Base-by-base conservation (phyloP, 1,140 invertebrate species). In the Polypedilum vanderplanki region DNA sequence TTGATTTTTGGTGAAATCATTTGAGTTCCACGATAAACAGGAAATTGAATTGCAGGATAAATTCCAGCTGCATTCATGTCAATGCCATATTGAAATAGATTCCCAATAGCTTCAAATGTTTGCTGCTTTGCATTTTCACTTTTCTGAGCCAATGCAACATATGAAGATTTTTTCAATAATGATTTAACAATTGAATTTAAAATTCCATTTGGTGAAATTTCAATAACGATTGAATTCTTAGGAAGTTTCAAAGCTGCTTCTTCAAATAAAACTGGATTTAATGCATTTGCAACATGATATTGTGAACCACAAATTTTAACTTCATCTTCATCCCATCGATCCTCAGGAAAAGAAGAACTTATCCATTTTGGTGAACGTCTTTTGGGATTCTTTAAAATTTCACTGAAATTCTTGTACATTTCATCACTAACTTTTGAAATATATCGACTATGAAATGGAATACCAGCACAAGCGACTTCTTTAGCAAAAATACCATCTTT, bases 251-350 rank as follows among this genome's bases (percentile, higher is more conserved):
- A 80, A 41, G 98, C 78, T 22, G 91, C 95, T 79, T 96, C 94
- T 77, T 91, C 87, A 85, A 93, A 94, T 0, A 92, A 83, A 10
- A 94, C 92, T 3, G 92, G 92, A 41, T 92, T 94, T 10, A 97
- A 85, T 46, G 98, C 85, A 83, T 99, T 99, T 85, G 98, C 98
- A 0, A 97, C 95, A 81, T 97, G 94, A 83, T 99, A 99, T 20
- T 91, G 93, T 7, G 94, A 90, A 65, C 94, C 96, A 46, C 93
- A 96, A 75, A 89, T 85, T 79, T 90, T 87, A 0, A 95, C 93
- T 77, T 94, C 78, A 0, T 90, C 86, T 0, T 89, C 87, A 24
- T 86, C 84, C 95, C 95, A 97, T 17, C 89, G 85, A 0, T 84
- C 83, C 83, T 96, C 90, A 0, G 95, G 93, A 77, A 98, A 91